Percentiles rank a stretch among this genome's conserved stretches.
These are phyloP conservation scores for Latheticus oryzae DNA, from an alignment of 2,888 invertebrate genomes.

Conservation along the genomic window DNA sequence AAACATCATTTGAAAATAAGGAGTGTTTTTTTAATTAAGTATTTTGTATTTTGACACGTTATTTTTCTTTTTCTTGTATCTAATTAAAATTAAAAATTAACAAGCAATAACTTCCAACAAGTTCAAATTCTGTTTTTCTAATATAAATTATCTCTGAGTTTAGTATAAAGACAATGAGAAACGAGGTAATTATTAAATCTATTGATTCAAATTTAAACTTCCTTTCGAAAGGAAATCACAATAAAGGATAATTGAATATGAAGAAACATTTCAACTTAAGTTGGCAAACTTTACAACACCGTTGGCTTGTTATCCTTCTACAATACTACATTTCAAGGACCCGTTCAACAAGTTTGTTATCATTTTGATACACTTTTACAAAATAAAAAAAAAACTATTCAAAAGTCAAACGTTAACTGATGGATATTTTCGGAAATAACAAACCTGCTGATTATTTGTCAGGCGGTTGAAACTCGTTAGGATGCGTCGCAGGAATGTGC, in stretches of 20 bases:
- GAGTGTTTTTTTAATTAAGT: conserved; percentile 34
- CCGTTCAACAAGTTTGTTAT: conserved; percentile 26
- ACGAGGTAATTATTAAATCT: conserved; percentile 28
- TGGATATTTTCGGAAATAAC: no score
- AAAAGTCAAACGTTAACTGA: conserved; percentile 2
- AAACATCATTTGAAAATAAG: conserved; percentile 32
- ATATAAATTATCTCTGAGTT: conserved; percentile 9
- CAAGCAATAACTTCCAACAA: conserved; percentile 18
- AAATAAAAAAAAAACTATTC: conserved; percentile 18
- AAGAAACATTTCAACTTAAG: conserved; percentile 40
- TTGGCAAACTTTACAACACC: conserved; percentile 37
- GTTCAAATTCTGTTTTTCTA: conserved; percentile 6
- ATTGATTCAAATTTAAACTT: conserved; percentile 35
- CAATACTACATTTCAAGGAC: conserved; percentile 36
- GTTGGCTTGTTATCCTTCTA: conserved; percentile 35
- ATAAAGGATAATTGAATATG: conserved; percentile 37
- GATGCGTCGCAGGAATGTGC: conserved; percentile 1
- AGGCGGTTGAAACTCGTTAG: conserved; percentile 1
- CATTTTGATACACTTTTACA: conserved; percentile 7
- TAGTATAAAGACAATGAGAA: conserved; percentile 15
- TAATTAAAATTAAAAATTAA: conserved; percentile 31
- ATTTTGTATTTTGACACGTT: conserved; percentile 29
- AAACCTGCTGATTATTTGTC: no score
- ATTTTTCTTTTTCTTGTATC: conserved; percentile 15
- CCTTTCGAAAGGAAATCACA: conserved; percentile 29